Percentiles rank a stretch among this genome's conserved stretches.
Conservation (phyloP, 2,113 vertebrate species). For the Lepus timidus region DNA sequence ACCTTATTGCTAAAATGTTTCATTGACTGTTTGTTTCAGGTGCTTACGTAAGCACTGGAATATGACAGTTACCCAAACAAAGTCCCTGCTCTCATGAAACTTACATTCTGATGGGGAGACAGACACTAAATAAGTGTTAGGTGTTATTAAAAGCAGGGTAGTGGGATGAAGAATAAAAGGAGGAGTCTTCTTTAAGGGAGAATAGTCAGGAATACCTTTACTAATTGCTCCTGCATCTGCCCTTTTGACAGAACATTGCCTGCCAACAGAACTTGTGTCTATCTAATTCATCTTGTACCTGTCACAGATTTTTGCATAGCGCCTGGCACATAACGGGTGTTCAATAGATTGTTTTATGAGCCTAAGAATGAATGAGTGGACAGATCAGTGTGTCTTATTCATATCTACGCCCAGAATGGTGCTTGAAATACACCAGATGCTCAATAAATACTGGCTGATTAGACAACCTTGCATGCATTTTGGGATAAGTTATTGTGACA, state of each 20-base stretch:
- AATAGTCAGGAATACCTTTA: neutral
- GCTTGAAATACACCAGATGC: constrained; percentile 11
- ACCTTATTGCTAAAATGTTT: constrained; percentile 29
- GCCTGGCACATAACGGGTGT: neutral
- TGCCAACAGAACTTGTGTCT: constrained; percentile 27
- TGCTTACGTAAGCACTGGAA: neutral
- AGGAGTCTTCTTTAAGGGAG: neutral
- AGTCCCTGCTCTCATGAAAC: neutral
- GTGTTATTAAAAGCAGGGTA: neutral
- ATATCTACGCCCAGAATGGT: neutral
- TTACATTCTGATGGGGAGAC: neutral
- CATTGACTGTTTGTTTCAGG: constrained; percentile 12
- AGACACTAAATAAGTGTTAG: neutral
- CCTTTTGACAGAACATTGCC: neutral
- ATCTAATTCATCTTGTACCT: neutral
- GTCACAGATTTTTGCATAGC: neutral
- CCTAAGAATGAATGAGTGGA: neutral
- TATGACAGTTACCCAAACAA: neutral
- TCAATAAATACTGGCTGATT: neutral
- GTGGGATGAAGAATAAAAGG: neutral
- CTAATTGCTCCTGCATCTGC: neutral
- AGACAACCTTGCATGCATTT: neutral
- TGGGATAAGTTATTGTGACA: neutral
- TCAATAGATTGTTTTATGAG: constrained; percentile 1
- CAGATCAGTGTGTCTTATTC: neutral